Evolutionary conservation across 35 echinoderm and acorn worm species (phyloP), one percentile per base, ranked within the genome.

Genomic region (Diadema setosum): DNA sequence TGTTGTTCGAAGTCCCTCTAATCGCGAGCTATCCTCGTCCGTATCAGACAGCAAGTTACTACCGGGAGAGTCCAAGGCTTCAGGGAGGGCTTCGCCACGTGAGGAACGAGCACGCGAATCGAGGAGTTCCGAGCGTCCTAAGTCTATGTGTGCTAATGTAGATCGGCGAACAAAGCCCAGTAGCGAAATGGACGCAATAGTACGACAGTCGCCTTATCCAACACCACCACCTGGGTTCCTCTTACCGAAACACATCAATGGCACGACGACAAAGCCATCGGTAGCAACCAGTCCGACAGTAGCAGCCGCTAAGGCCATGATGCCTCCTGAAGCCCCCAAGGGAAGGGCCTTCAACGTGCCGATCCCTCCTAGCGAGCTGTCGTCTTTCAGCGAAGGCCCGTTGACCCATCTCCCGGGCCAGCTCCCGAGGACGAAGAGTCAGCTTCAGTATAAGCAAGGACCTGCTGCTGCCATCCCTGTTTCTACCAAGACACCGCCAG

Each of bases 201-300:
- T 14, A 6, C 73, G 73, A 24, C 24, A 33, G 24, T 78, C 73
- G 3, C 73, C 33, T 12, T 92, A 92, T 45, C 94, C 94, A 9
- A 92, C 45, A 50, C 85, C 94, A 35, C 94, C 94, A 5, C 85
- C 89, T 14, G 90, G 94, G 23, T 96, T 96, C 64, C 90, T 96
- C 14, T 52, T 96, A 50, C 85, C 94, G 69, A 96, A 96, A 46
- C 85, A 96, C 56, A 91, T 92, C 11, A 95, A 87, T 33, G 88
- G 69, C 34, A 70, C 81, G 34, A 67, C 80, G 2, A 78, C 76
- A 7, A 67, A 85, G 29, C 85, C 84, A 27, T 87, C 89, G 49
- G 75, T 73, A n/a, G 60, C 42, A 42, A 42, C 64, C 36, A 24
- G 46, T 21, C 36, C 26, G 17, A 26, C 89, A 17, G 45, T 63